These are phyloP conservation scores for Baronia brevicornis DNA, from an alignment of 2,888 invertebrate species.

Conservation along the genomic window DNA sequence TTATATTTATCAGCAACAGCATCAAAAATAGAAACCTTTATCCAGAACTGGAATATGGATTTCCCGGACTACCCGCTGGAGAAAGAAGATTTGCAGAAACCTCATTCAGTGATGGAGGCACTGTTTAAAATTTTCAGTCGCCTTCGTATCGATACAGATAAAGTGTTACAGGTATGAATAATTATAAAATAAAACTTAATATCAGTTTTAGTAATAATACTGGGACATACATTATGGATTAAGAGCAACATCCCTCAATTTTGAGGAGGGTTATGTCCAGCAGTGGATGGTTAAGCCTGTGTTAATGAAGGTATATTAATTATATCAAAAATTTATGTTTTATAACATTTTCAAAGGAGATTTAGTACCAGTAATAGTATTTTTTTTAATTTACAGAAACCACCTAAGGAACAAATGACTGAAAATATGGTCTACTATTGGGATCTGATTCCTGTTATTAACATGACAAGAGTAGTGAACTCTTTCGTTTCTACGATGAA, in stretches of 20 bases:
- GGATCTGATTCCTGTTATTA: constrained; percentile 57
- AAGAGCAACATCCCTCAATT: too few relatives aligned
- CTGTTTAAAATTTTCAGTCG: constrained; percentile 45
- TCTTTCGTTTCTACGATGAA: constrained; percentile 35
- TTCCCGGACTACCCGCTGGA: constrained; percentile 44
- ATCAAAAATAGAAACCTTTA: constrained; percentile 34
- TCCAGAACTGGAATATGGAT: constrained; percentile 46
- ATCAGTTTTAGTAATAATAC: too few relatives aligned
- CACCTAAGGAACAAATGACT: constrained; percentile 41
- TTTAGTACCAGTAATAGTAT: not conserved
- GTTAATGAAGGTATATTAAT: too few relatives aligned
- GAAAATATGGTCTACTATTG: constrained; percentile 52
- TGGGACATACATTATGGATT: too few relatives aligned
- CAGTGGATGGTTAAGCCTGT: too few relatives aligned
- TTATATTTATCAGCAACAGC: constrained; percentile 18
- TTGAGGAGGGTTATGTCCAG: too few relatives aligned
- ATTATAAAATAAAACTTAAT: too few relatives aligned
- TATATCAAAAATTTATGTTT: not conserved
- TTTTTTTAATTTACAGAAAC: constrained; percentile 30
- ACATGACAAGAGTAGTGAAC: constrained; percentile 50
- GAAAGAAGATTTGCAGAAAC: constrained; percentile 43
- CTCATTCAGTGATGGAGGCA: constrained; percentile 49
- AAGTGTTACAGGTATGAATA: constrained; percentile 42
- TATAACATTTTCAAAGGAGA: not conserved
- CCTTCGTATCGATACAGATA: constrained; percentile 51